These are phyloP conservation scores for Cercocebus atys DNA, from an alignment of 2,113 vertebrate genomes.

Conservation along the genomic window DNA sequence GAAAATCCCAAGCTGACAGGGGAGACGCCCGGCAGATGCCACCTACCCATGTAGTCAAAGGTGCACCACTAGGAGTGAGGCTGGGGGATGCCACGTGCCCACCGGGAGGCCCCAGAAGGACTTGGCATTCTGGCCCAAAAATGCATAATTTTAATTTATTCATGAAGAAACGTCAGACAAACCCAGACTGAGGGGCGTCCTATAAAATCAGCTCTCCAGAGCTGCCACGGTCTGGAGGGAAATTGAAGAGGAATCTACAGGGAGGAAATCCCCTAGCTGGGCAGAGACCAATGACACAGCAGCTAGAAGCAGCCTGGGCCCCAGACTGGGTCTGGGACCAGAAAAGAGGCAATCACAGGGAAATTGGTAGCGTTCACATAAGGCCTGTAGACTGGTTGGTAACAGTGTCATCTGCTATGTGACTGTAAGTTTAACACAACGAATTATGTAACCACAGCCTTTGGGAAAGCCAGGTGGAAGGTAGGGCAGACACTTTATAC, in stretches of 20 bases:
- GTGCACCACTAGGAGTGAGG: neutral
- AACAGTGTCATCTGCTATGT: accelerated
- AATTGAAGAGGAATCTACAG: accelerated
- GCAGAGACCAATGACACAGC: too few species aligned
- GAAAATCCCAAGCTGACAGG: neutral
- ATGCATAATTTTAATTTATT: accelerated
- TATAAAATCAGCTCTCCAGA: too few species aligned
- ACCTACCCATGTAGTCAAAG: too few species aligned
- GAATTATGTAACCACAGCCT: too few species aligned
- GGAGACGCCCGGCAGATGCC: too few species aligned
- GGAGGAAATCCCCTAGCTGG: neutral
- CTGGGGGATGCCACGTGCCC: accelerated
- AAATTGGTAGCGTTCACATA: accelerated
- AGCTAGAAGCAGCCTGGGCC: neutral
- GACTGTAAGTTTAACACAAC: neutral
- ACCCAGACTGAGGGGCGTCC: accelerated
- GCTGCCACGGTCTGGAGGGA: neutral
- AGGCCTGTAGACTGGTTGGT: accelerated
- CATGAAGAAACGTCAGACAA: neutral
- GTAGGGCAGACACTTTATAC: neutral
- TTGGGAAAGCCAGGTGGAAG: accelerated
- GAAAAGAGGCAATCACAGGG: neutral
- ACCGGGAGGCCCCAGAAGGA: accelerated
- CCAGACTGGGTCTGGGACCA: too few species aligned
- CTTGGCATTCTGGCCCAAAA: too few species aligned